Base-by-base conservation (phyloP, 2,888 invertebrate species). In the Nemurella pictetii region DNA sequence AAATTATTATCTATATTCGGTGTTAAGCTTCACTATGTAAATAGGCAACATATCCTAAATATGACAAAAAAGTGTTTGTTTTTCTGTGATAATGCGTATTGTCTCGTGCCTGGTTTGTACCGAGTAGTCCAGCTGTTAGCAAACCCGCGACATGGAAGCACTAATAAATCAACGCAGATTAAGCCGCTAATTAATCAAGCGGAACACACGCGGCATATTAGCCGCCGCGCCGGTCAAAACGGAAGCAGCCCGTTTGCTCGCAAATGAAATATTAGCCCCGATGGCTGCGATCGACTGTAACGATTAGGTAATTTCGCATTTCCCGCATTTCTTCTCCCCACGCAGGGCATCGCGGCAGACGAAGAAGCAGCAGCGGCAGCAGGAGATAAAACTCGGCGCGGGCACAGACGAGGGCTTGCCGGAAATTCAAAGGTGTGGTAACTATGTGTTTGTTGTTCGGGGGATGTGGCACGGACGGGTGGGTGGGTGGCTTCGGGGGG, bases 351-450 rank as follows among this genome's bases (percentile, higher is more conserved):
- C 75, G 27, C 15, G 7, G 5, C 3, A 77, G 26, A 26, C 77
- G n/a, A n/a, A n/a, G n/a, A n/a, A n/a, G n/a, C n/a, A n/a, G n/a
- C n/a, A n/a, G n/a, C n/a, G n/a, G n/a, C n/a, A 75, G 75, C 25
- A 15, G 26, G 75, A 55, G 55, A 55, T 55, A 55, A 55, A 55
- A 55, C 20, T 12, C 55, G 15, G 9, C 12, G 55, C 20, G 5
- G 1, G 55, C 9, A 2, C 55, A 3, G 55, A 7, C 20, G 15
- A 2, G 55, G 78, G 78, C 27, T 29, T 30, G 7, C 78, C 78
- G 78, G 78, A 78, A 78, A 78, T 78, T 78, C 78, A 78, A 78
- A 78, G 78, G 78, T 78, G 80, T 81, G 80, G 32, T 32, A 81
- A 36, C 32, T 30, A 81, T 36, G 80, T 81, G 80, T 81, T 81